phyloP scores from a whole-genome alignment of 2,888 invertebrate genomes.

The Brassicogethes aeneus region DNA sequence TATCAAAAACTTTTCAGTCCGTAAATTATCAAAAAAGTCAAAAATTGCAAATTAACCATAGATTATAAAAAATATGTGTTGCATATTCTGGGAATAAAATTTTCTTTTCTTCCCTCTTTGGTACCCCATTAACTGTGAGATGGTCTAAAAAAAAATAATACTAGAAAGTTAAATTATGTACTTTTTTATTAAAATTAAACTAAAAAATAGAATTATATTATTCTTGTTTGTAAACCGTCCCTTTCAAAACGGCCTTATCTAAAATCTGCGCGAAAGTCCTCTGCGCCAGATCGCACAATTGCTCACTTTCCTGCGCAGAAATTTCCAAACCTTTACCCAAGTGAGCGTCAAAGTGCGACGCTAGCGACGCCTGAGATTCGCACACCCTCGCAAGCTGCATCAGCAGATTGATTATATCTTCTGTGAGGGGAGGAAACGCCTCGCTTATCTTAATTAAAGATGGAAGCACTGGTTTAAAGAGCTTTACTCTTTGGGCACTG shows the following conservation, averaged over 20 bases:
- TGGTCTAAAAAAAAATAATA: too few species aligned
- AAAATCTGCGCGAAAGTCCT: constrained; percentile 52
- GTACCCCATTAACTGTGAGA: too few species aligned
- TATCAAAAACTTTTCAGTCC: too few species aligned
- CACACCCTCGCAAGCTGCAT: constrained; percentile 80
- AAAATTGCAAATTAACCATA: too few species aligned
- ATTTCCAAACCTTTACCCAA: constrained; percentile 34
- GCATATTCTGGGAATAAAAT: too few species aligned
- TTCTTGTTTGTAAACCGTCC: constrained; percentile 49
- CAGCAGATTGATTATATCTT: constrained; percentile 78
- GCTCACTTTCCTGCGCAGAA: constrained; percentile 33
- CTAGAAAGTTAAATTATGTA: too few species aligned
- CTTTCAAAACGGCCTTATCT: constrained; percentile 56
- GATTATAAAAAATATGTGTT: too few species aligned
- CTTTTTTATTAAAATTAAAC: too few species aligned
- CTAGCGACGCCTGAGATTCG: constrained; percentile 71
- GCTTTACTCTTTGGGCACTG: constrained; percentile 65
- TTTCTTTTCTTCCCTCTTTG: too few species aligned
- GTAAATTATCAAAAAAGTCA: too few species aligned
- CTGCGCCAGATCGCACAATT: constrained; percentile 40
- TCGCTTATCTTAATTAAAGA: constrained; percentile 79
- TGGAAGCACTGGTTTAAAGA: constrained; percentile 78
- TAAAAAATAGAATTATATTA: too few species aligned
- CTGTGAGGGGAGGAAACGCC: constrained; percentile 86
- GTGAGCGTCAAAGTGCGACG: constrained; percentile 38